Evolutionary conservation across 1,140 invertebrate species (phyloP).

Genomic region (Oryzaephilus surinamensis): DNA sequence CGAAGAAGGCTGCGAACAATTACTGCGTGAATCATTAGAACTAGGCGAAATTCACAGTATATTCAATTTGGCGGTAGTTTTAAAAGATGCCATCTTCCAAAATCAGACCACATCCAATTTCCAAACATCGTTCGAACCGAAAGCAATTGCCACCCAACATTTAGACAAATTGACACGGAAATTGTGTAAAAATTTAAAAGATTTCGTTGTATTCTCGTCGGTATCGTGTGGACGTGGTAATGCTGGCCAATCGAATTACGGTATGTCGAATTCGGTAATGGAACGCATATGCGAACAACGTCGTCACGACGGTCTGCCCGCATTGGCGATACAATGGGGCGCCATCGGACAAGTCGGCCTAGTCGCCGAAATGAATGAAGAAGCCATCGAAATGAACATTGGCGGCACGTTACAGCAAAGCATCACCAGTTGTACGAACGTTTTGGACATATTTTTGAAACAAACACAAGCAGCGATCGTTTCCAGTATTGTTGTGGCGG

Average conservation of each 20-base stretch:
- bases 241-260: constrained; percentile 81
- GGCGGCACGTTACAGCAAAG: constrained; percentile 75
- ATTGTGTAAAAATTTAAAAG: constrained; percentile 32
- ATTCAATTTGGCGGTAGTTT: constrained; percentile 65
- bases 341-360: constrained; percentile 59
- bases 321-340: constrained; percentile 58
- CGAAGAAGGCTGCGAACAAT: constrained; percentile 38
- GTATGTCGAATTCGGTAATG: constrained; percentile 60
- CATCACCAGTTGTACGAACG: constrained; percentile 63
- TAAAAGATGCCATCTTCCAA: constrained; percentile 41
- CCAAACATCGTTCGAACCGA: constrained; percentile 37
- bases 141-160: constrained; percentile 37
- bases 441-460: constrained; percentile 56
- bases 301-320: constrained; percentile 45
- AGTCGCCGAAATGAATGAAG: constrained; percentile 68
- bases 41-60: constrained; percentile 61
- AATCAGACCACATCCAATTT: constrained; percentile 44
- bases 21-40: constrained; percentile 46
- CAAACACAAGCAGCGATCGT: constrained; percentile 49
- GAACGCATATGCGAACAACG: constrained; percentile 56
- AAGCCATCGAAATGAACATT: constrained; percentile 61
- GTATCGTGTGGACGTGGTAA: constrained; percentile 82
- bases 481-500: constrained; percentile 65
- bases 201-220: constrained; percentile 72
- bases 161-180: constrained; percentile 42